A percentile compares a stretch with the other conserved stretches of the same genome.
Evolutionary conservation across 2,888 invertebrate species (phyloP).

Genomic region (Metacarcinus magister): DNA sequence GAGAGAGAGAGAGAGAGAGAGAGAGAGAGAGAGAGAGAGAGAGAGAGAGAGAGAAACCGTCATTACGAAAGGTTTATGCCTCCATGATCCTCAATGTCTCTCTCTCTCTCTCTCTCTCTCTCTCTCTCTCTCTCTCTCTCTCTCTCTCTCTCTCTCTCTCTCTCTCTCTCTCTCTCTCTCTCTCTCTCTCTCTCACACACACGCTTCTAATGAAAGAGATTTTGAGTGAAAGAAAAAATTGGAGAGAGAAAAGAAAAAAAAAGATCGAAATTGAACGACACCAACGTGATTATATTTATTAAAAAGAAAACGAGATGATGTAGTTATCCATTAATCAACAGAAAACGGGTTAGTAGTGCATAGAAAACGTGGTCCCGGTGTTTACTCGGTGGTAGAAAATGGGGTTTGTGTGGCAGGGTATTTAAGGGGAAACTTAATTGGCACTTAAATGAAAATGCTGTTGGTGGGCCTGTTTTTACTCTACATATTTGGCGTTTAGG

Average conservation of each 20-base stretch:
- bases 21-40: conserved; percentile 45
- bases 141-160: too few relatives aligned
- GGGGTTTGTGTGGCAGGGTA: not conserved
- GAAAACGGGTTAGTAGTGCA: conserved; percentile 2
- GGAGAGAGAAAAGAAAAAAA: too few relatives aligned
- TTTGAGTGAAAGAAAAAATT: not conserved
- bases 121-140: too few relatives aligned
- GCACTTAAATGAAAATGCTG: not conserved
- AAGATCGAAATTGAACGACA: too few relatives aligned
- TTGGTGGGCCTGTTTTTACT: not conserved
- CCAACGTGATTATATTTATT: too few relatives aligned
- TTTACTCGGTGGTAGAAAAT: conserved; percentile 14
- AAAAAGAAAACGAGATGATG: not conserved
- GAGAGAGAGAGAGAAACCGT: not conserved
- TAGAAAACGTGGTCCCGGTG: not conserved
- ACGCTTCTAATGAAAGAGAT: not conserved
- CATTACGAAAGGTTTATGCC: conserved; percentile 22
- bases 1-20: conserved; percentile 28
- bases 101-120: conserved; percentile 26
- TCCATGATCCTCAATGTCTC: conserved; percentile 26
- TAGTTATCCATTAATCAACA: not conserved
- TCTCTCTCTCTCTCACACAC: too few relatives aligned
- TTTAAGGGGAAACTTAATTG: conserved; percentile 4
- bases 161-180: too few relatives aligned
- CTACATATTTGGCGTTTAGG: not conserved